phyloP scores from a whole-genome alignment of 2,113 vertebrate species.

The Naja naja region DNA sequence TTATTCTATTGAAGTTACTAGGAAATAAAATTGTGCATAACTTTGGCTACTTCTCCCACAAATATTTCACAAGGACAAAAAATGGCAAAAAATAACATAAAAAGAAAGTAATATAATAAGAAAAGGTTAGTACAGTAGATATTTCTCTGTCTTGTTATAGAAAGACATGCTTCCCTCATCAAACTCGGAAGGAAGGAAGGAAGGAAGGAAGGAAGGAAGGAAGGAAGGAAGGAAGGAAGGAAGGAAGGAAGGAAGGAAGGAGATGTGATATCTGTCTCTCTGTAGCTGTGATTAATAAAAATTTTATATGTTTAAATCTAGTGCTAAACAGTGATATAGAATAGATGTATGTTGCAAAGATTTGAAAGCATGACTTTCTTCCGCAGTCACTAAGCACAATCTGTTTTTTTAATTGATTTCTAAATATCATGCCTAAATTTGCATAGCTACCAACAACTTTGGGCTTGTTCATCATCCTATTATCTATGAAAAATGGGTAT shows the following conservation, averaged over 20 bases:
- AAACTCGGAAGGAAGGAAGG: background rate
- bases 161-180: background rate
- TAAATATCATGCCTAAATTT: conserved; percentile 47
- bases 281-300: conserved; percentile 67
- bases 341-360: conserved; percentile 51
- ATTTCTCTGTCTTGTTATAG: background rate
- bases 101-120: background rate
- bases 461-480: conserved; percentile 23
- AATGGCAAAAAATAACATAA: background rate
- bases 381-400: conserved; percentile 53
- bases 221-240: background rate
- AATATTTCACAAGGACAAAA: background rate
- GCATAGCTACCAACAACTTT: conserved; percentile 48
- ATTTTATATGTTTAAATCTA: conserved; percentile 64
- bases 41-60: background rate
- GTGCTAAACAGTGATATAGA: conserved; percentile 63
- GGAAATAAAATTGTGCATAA: background rate
- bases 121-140: background rate
- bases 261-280: conserved; percentile 38
- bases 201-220: background rate
- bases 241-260: background rate
- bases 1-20: background rate
- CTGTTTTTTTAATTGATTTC: conserved; percentile 36
- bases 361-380: conserved; percentile 59
- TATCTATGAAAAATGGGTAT: conserved; percentile 32